Conservation (phyloP, 1,140 invertebrate genomes). For the Trichonephila clavipes region DNA sequence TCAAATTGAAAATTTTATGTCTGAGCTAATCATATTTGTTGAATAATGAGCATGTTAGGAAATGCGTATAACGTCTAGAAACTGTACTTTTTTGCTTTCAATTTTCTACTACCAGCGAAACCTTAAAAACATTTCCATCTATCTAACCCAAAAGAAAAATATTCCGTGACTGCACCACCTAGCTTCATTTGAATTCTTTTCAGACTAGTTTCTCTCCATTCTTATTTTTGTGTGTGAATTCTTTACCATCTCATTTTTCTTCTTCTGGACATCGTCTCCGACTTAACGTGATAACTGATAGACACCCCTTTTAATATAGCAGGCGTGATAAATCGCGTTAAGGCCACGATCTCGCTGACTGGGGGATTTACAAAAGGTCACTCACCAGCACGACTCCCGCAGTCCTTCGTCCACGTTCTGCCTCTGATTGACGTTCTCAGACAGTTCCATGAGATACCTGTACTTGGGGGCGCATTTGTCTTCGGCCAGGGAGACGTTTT, state of each 20-base stretch:
- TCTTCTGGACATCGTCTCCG: neutral
- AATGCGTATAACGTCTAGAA: too few relatives aligned
- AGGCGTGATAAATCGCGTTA: constrained; percentile 1
- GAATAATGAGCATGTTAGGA: too few relatives aligned
- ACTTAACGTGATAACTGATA: neutral
- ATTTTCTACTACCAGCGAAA: too few relatives aligned
- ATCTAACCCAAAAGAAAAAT: too few relatives aligned
- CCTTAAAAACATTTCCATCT: too few relatives aligned
- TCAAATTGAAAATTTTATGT: too few relatives aligned
- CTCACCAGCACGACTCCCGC: constrained; percentile 77
- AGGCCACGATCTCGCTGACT: neutral
- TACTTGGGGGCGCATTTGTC: constrained; percentile 78
- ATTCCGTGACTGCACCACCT: too few relatives aligned
- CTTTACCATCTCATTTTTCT: neutral
- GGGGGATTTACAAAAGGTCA: neutral
- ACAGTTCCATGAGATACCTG: constrained; percentile 75
- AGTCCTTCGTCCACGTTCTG: constrained; percentile 76
- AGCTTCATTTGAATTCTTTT: neutral
- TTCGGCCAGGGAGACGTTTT: constrained; percentile 77
- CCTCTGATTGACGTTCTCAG: constrained; percentile 69
- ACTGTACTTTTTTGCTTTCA: too few relatives aligned
- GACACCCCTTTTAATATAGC: neutral
- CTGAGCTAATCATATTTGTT: too few relatives aligned
- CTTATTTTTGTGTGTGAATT: neutral
- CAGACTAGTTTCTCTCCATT: neutral